Conservation (phyloP, 2,888 invertebrate genomes). For the Morpho deidamia region DNA sequence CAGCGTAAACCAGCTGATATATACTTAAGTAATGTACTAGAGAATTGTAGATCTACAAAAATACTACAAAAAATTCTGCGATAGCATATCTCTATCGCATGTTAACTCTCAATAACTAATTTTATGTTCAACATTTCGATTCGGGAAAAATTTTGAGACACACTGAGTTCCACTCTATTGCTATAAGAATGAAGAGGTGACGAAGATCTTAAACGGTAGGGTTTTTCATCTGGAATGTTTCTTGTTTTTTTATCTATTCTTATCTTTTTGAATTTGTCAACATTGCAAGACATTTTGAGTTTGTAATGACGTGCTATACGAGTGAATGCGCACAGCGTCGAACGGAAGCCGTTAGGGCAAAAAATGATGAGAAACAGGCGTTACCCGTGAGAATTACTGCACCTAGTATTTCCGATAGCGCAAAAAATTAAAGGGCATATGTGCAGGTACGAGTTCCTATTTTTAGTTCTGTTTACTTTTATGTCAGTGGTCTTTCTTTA, state of each 20-base stretch:
- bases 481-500: background rate
- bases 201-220: too few relatives aligned
- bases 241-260: background rate
- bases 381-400: conserved; percentile 23
- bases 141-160: too few relatives aligned
- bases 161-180: too few relatives aligned
- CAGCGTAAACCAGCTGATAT: too few relatives aligned
- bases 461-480: background rate
- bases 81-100: too few relatives aligned
- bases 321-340: conserved; percentile 15
- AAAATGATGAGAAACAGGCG: conserved; percentile 25
- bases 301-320: conserved; percentile 16
- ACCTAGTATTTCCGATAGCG: conserved; percentile 21
- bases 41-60: too few relatives aligned
- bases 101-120: too few relatives aligned
- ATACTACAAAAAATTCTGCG: too few relatives aligned
- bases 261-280: conserved; percentile 12
- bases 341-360: conserved; percentile 23
- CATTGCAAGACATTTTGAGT: conserved; percentile 2
- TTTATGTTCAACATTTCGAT: too few relatives aligned
- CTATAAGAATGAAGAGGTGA: too few relatives aligned
- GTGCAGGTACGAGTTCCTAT: background rate
- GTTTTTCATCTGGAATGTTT: background rate
- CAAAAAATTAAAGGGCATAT: conserved; percentile 19
- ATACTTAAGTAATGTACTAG: too few relatives aligned